phyloP scores from a whole-genome alignment of 2,797 vertebrate genomes.

The Sus cebifrons region DNA sequence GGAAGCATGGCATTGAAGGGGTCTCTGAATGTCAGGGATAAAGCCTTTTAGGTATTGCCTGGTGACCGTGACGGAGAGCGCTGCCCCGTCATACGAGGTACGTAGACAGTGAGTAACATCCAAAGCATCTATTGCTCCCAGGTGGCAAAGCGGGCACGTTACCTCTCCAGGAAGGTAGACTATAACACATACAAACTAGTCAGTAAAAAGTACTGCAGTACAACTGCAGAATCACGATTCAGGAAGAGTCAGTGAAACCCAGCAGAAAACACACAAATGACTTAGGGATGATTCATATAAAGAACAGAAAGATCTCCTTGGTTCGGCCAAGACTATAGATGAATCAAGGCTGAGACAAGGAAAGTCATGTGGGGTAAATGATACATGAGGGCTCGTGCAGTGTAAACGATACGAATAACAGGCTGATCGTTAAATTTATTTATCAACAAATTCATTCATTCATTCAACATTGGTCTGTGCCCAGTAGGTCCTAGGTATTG shows the following conservation, averaged over 20 bases:
- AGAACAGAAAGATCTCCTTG: slow-evolving; percentile 13
- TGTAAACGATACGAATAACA: slow-evolving; percentile 53
- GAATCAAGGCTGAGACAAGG: slow-evolving; percentile 49
- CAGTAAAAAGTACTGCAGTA: neutral
- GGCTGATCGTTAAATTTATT: neutral
- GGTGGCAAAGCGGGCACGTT: slow-evolving; percentile 53
- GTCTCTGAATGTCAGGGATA: slow-evolving; percentile 40
- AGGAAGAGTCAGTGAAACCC: slow-evolving; percentile 24
- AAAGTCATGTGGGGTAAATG: neutral
- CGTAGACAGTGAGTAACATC: neutral
- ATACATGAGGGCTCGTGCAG: neutral
- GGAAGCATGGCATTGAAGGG: neutral
- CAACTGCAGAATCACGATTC: neutral
- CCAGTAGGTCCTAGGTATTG: neutral
- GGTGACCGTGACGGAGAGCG: slow-evolving; percentile 4
- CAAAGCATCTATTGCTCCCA: slow-evolving; percentile 33
- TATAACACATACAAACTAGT: neutral
- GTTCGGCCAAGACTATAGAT: slow-evolving; percentile 18
- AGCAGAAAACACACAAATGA: slow-evolving; percentile 42
- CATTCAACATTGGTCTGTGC: slow-evolving; percentile 12
- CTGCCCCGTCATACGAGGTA: neutral
- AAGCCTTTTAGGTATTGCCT: neutral
- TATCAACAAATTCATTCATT: neutral
- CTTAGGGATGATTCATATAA: neutral
- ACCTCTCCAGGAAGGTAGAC: slow-evolving; percentile 33